phyloP scores from a whole-genome alignment of 2,113 vertebrate species.

The Suricata suricatta region DNA sequence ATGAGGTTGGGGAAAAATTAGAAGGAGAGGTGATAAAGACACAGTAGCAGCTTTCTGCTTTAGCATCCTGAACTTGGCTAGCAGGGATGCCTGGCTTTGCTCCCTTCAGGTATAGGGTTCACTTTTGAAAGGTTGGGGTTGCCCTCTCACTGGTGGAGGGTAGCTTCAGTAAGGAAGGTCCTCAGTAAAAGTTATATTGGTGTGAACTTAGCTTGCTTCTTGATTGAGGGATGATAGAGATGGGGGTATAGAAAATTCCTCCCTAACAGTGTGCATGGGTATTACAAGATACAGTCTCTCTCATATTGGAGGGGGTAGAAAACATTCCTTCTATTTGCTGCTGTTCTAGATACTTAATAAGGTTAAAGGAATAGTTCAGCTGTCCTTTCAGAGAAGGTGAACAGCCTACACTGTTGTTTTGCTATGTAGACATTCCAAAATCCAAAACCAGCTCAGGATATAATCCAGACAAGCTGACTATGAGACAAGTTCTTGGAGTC shows the following conservation, averaged over 20 bases:
- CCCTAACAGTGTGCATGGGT: neutral
- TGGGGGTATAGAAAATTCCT: neutral
- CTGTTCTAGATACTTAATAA: neutral
- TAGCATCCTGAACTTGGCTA: neutral
- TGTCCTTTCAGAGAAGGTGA: neutral
- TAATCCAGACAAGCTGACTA: neutral
- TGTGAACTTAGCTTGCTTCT: neutral
- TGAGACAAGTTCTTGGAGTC: neutral
- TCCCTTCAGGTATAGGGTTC: neutral
- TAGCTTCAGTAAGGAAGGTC: neutral
- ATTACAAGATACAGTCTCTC: neutral
- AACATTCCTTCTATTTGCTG: neutral
- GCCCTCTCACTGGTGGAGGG: neutral
- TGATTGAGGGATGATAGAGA: neutral
- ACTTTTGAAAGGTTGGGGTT: neutral
- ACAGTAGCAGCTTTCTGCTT: neutral
- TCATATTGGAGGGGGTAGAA: neutral
- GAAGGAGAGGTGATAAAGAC: neutral
- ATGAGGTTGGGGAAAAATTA: neutral
- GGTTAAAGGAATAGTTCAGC: neutral
- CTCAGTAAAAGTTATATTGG: neutral
- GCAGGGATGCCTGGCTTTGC: neutral
- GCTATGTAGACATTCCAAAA: neutral
- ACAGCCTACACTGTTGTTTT: neutral
- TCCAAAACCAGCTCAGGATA: neutral